phyloP scores from a whole-genome alignment of 2,888 invertebrate genomes.

The Petrophora chlorosata region DNA sequence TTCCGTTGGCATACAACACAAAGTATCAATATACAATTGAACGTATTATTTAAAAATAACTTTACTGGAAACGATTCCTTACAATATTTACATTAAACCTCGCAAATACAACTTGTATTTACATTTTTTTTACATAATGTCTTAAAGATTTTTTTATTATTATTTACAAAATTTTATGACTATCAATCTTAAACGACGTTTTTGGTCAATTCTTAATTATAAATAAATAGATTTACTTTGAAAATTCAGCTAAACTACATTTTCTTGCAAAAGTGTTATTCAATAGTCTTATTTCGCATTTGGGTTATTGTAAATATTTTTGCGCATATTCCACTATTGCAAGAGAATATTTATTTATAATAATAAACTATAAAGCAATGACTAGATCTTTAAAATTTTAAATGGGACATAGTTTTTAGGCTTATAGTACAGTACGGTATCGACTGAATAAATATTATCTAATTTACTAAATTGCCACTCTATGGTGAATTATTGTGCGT shows the following conservation, averaged over 20 bases:
- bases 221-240: slow-evolving; percentile 57
- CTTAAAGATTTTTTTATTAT: slow-evolving; percentile 54
- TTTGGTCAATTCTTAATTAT: slow-evolving; percentile 80
- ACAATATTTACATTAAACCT: slow-evolving; percentile 76
- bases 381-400: slow-evolving; percentile 52
- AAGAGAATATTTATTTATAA: slow-evolving; percentile 15
- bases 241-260: slow-evolving; percentile 50
- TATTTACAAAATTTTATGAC: slow-evolving; percentile 65
- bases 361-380: slow-evolving; percentile 48
- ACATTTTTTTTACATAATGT: slow-evolving; percentile 66
- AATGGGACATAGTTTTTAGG: slow-evolving; percentile 53
- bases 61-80: slow-evolving; percentile 65
- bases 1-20: slow-evolving; percentile 72
- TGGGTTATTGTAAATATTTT: slow-evolving; percentile 10
- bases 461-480: slow-evolving; percentile 39
- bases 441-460: slow-evolving; percentile 39
- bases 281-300: slow-evolving; percentile 2
- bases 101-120: slow-evolving; percentile 77
- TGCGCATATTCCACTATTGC: slow-evolving; percentile 13
- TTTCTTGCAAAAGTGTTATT: slow-evolving; percentile 39
- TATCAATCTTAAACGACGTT: slow-evolving; percentile 73
- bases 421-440: slow-evolving; percentile 45
- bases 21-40: slow-evolving; percentile 62
- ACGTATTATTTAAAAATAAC: slow-evolving; percentile 71
- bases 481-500: slow-evolving; percentile 41